Evolutionary conservation across 2,888 invertebrate genomes (phyloP).

Genomic region (Lacanobia wlatinum): DNA sequence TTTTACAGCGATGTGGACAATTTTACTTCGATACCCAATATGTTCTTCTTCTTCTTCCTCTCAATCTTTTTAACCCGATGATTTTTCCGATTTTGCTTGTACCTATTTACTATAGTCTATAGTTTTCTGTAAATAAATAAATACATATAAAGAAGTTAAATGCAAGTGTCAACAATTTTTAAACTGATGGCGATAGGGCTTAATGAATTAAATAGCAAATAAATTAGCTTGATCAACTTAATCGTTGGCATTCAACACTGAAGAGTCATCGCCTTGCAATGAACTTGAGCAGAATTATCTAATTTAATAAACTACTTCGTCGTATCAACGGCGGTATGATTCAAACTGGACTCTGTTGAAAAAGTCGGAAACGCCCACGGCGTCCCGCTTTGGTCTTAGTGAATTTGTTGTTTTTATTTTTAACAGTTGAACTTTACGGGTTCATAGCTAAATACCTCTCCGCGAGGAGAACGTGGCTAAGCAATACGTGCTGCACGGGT

Average conservation of each 20-base stretch:
- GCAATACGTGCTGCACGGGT: no score
- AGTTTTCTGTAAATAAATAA: no score
- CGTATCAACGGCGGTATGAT: constrained; percentile 56
- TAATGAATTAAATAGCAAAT: constrained; percentile 24
- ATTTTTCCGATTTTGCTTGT: no score
- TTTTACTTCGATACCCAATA: no score
- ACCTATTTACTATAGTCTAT: no score
- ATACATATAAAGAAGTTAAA: not conserved
- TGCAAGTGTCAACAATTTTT: not conserved
- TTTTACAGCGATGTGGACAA: no score
- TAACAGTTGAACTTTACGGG: constrained; percentile 4
- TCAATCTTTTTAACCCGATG: no score
- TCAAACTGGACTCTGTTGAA: constrained; percentile 52
- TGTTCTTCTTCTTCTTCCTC: no score
- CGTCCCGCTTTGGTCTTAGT: constrained; percentile 52
- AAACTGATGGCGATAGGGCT: not conserved
- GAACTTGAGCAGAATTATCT: constrained; percentile 55
- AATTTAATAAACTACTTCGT: constrained; percentile 50
- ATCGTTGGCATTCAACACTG: not conserved
- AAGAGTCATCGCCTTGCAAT: constrained; percentile 46
- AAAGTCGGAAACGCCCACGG: constrained; percentile 67
- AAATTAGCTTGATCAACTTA: constrained; percentile 7
- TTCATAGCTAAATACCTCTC: not conserved
- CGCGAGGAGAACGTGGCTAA: no score
- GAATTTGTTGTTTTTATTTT: constrained; percentile 36